Evolutionary conservation across 2,888 invertebrate species (phyloP).

Genomic region (Chrysodeixis includens): DNA sequence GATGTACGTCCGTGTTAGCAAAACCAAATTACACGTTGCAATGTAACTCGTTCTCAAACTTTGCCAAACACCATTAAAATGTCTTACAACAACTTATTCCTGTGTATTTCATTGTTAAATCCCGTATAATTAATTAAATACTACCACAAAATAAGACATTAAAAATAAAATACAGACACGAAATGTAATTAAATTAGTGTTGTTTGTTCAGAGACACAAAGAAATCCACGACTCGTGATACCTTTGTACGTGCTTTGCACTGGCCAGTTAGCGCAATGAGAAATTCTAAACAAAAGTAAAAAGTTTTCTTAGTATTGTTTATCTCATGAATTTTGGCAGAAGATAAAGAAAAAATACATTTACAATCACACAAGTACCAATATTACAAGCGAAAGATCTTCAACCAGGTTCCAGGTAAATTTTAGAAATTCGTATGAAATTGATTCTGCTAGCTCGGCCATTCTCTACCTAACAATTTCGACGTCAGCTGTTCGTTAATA

Average conservation of each 20-base stretch:
- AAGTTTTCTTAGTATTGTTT: not conserved
- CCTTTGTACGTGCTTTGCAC: constrained; percentile 2
- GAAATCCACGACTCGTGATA: constrained; percentile 4
- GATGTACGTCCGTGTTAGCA: not conserved
- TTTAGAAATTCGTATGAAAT: not conserved
- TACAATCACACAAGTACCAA: too few relatives aligned
- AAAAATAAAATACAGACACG: not conserved
- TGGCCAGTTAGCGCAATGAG: constrained; percentile 4
- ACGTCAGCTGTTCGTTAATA: not conserved
- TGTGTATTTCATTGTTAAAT: not conserved
- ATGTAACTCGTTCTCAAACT: not conserved
- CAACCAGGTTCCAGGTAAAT: not conserved
- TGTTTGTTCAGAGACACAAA: constrained; percentile 2
- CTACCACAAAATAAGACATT: not conserved
- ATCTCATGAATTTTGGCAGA: not conserved
- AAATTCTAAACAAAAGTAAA: not conserved
- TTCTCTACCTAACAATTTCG: not conserved
- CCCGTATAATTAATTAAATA: not conserved
- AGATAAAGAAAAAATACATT: too few relatives aligned
- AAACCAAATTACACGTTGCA: not conserved
- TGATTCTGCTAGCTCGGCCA: not conserved
- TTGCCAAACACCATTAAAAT: constrained; percentile 7
- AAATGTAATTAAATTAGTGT: constrained; percentile 4
- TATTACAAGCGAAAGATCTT: too few relatives aligned
- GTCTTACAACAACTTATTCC: constrained; percentile 4